Percentiles rank a stretch among this genome's conserved stretches.
These are phyloP conservation scores for Anableps anableps DNA, from an alignment of 2,797 vertebrate genomes.

Conservation along the genomic window DNA sequence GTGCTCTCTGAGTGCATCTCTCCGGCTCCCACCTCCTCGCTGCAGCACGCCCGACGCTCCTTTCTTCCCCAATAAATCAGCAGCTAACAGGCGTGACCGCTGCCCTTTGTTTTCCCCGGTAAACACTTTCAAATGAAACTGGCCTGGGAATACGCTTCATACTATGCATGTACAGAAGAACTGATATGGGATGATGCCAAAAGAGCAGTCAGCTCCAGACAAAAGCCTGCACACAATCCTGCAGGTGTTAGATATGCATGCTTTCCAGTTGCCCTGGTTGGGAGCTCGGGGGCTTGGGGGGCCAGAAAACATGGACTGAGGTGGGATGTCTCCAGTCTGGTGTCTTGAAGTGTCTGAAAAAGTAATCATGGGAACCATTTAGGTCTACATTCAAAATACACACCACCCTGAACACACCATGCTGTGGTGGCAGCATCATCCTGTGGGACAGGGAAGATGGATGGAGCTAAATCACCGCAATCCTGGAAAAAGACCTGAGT, in stretches of 20 bases:
- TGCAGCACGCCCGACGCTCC: conserved; percentile 67
- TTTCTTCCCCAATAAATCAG: conserved; percentile 81
- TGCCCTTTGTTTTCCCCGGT: conserved; percentile 84
- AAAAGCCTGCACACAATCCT: conserved; percentile 90
- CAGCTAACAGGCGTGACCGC: conserved; percentile 87
- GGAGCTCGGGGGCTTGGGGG: conserved; percentile 65
- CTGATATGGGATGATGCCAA: conserved; percentile 86
- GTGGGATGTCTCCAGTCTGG: neutral
- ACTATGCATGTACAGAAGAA: conserved; percentile 85
- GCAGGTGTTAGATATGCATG: conserved; percentile 92
- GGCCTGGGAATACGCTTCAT: conserved; percentile 90
- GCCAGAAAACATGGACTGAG: neutral
- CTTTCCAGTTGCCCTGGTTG: conserved; percentile 92
- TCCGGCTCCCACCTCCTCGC: conserved; percentile 51
- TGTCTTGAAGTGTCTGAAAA: neutral
- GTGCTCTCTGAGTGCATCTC: conserved; percentile 69
- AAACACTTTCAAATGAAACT: conserved; percentile 94
- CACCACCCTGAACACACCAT: no score
- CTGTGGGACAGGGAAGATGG: neutral
- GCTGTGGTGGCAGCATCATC: no score
- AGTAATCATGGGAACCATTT: no score
- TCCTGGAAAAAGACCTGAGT: no score
- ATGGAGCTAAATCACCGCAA: neutral
- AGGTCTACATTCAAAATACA: no score
- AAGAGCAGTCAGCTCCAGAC: conserved; percentile 89